These are phyloP conservation scores for Heterohyrax brucei DNA, from an alignment of 2,797 vertebrate genomes.

Conservation along the genomic window DNA sequence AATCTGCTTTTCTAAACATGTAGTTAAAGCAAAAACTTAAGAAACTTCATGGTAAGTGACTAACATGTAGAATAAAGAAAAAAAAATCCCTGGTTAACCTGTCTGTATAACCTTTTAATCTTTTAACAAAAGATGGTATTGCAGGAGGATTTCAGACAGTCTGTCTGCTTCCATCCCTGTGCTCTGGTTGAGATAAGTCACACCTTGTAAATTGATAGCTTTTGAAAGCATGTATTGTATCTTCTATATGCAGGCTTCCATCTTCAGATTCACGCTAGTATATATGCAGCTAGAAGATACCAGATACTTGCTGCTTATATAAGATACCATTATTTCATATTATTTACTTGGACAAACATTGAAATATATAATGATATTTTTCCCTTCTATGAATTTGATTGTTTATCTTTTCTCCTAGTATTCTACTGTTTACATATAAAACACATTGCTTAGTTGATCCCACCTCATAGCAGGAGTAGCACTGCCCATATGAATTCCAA, in stretches of 20 bases:
- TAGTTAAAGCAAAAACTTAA: constrained; percentile 8
- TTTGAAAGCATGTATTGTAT: neutral
- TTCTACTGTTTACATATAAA: neutral
- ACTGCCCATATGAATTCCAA: too few relatives aligned
- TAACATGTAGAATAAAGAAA: constrained; percentile 22
- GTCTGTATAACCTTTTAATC: neutral
- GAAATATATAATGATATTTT: neutral
- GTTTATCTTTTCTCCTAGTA: constrained; percentile 44
- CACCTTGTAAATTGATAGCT: neutral
- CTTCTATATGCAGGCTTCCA: neutral
- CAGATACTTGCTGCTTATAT: neutral
- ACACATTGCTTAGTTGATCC: too few relatives aligned
- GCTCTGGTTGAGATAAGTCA: neutral
- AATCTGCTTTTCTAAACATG: neutral
- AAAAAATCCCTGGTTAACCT: constrained; percentile 18
- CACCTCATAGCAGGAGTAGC: too few relatives aligned
- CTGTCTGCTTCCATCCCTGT: neutral
- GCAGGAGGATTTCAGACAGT: neutral
- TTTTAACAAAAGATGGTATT: neutral
- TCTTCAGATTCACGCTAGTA: neutral
- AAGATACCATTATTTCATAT: neutral
- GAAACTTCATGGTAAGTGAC: neutral
- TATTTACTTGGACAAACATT: neutral
- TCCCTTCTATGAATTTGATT: constrained; percentile 33
- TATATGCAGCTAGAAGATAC: too few relatives aligned